Base-by-base conservation (phyloP, 2,113 vertebrate genomes). In the Sarotherodon lohbergeri region DNA sequence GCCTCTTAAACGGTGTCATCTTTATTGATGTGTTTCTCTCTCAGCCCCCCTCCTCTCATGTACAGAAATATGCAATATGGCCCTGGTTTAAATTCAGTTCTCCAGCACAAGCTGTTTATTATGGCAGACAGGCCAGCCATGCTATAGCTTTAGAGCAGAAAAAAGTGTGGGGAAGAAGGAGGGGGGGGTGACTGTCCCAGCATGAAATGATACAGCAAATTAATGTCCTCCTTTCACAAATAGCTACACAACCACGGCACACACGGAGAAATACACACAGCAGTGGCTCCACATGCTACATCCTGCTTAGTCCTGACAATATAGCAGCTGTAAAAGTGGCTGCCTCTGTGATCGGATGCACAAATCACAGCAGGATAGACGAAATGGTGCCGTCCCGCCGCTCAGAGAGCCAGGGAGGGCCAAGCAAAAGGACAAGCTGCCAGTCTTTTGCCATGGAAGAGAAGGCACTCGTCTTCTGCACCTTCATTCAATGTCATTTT, bases 51-150 rank as follows among this genome's bases (percentile, higher is more conserved):
- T 85, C 88, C 84, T 84, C 90, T 89, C 86, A 85, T 90, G 91
- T 93, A 84, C 87, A 91, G 92, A 92, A 93, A 95, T 95, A 95
- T 96, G 94, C 89, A 90, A 92, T 87, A 93, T 95, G 94, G 94
- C 95, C 94, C 95, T 93, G 94, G 92, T 96, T 95, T 96, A 96
- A 96, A 96, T 96, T 96, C 95, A 96, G 89, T 95, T 94, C 94
- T 92, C 90, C 88, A 91, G 86, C 92, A 94, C 78, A 87, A 93
- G 95, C 94, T 96, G 95, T 97, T 96, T 96, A 96, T 97, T 96
- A 97, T 93, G 92, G 94, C 81, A 89, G 95, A 91, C 93, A 92
- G 88, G 85, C 87, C 68, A 27, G 90, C 85, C 78, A 93, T 92
- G 90, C 89, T 59, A 85, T 86, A 89, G 90, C 82, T 90, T 90